Evolutionary conservation across 2,113 vertebrate genomes (phyloP), one percentile per base, ranked within the genome.

Genomic region (Sebastes schlegelii): DNA sequence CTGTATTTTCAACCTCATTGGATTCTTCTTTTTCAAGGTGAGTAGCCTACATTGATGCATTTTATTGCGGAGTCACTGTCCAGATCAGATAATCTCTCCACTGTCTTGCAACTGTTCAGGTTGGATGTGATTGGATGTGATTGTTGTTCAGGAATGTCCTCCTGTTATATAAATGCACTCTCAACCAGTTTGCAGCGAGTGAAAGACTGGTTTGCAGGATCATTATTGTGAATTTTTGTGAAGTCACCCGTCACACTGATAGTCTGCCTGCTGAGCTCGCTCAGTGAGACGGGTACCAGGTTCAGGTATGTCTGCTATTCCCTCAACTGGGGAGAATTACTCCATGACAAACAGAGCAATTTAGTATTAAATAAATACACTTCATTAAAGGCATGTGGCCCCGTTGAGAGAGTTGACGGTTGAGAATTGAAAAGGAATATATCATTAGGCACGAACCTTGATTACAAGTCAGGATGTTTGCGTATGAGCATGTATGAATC

Each of bases 21-120:
- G 95, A 21, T 78, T 95, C 81, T 96, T 98, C 91, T 85, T 97
- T 17, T 96, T 96, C 65, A 97, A 96, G 96, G 97, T 98, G 63
- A 94, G 94, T 48, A 34, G 34, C 34, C 34, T 34, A 1, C 11
- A 1, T 1, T 19, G 8, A 62, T 42, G 11, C 10, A 5, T 71
- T 70, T 55, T 9, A 4, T 43, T 7, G 9, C 8, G 12, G 6
- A 52, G 4, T 34, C 43, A 23, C 13, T 45, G 13, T 52, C 12
- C 23, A 40, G 6, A 13, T 61, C 0, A 34, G 34, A 34, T 10
- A 2, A 5, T 49, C 3, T 40, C 19, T 14, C 51, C 12, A 34
- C 10, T 60, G 16, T 34, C 13, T 34, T 34, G 23, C 23, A n/a
- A 7, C 45, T 0, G 1, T 60, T 3, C 19, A 42, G 13, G 26